phyloP scores from a whole-genome alignment of 2,888 invertebrate species.

The Hyalella azteca region DNA sequence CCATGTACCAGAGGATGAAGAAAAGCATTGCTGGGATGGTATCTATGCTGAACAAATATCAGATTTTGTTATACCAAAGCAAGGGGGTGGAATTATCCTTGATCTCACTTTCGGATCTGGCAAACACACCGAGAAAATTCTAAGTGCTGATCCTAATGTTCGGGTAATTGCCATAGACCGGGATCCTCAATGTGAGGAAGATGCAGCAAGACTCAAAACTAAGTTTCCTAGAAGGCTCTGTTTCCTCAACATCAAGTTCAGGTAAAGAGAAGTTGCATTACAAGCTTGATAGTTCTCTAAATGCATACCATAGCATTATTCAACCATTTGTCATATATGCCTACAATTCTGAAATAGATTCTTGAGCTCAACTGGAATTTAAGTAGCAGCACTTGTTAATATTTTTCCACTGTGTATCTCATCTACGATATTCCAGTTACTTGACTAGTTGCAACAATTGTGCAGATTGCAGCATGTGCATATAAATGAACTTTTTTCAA shows the following conservation, averaged over 20 bases:
- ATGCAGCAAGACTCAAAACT: slow-evolving; percentile 71
- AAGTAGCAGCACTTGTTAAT: too few relatives aligned
- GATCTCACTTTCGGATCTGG: slow-evolving; percentile 98
- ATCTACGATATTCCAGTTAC: too few relatives aligned
- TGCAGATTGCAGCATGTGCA: too few relatives aligned
- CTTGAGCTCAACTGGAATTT: too few relatives aligned
- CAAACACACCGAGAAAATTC: slow-evolving; percentile 80
- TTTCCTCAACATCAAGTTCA: slow-evolving; percentile 86
- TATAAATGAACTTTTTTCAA: too few relatives aligned
- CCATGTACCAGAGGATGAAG: background rate
- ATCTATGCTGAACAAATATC: background rate
- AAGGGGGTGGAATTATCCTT: slow-evolving; percentile 65
- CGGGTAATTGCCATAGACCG: slow-evolving; percentile 83
- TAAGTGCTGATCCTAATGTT: slow-evolving; percentile 71
- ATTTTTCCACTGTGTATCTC: too few relatives aligned
- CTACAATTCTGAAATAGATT: too few relatives aligned
- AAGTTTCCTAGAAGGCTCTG: slow-evolving; percentile 75
- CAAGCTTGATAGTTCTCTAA: too few relatives aligned
- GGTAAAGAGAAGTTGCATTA: too few relatives aligned
- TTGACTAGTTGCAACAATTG: too few relatives aligned
- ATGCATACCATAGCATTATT: too few relatives aligned
- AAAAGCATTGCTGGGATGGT: background rate
- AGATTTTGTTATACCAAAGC: background rate
- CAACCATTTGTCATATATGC: too few relatives aligned
- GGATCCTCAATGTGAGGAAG: slow-evolving; percentile 79